Percentiles rank a stretch among this genome's conserved stretches.
These are phyloP conservation scores for Caenorhabditis sp. DNA, from an alignment of 2,888 invertebrate genomes.

Conservation along the genomic window DNA sequence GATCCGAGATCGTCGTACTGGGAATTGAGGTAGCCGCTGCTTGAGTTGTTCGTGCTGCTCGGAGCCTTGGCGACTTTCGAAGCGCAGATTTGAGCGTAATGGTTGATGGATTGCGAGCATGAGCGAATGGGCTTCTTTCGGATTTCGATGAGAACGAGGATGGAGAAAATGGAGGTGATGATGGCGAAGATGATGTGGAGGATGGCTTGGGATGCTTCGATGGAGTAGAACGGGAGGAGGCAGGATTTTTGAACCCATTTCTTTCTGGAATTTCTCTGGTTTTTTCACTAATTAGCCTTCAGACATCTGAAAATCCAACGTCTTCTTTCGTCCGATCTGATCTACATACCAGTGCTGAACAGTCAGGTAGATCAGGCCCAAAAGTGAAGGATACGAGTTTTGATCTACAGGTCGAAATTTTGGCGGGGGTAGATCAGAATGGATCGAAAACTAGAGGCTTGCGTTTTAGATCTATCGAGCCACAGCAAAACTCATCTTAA, in stretches of 20 bases:
- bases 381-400: no score
- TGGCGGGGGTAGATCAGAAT: no score
- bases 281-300: no score
- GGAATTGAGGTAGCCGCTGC: conserved; percentile 78
- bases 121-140: conserved; percentile 49
- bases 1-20: conserved; percentile 72
- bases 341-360: no score
- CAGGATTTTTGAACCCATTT: conserved; percentile 70
- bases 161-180: conserved; percentile 66
- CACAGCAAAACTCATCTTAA: neutral
- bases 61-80: conserved; percentile 59
- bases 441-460: no score
- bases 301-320: no score
- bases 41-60: conserved; percentile 68
- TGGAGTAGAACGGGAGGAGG: conserved; percentile 70
- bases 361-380: no score
- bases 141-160: conserved; percentile 45
- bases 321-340: no score
- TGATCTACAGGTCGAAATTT: no score
- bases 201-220: conserved; percentile 74
- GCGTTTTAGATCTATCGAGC: no score
- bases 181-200: conserved; percentile 71
- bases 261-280: no score
- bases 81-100: conserved; percentile 56
- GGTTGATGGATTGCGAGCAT: conserved; percentile 46